Base-by-base conservation (phyloP, 2,888 invertebrate genomes). In the Vandiemenella viatica region DNA sequence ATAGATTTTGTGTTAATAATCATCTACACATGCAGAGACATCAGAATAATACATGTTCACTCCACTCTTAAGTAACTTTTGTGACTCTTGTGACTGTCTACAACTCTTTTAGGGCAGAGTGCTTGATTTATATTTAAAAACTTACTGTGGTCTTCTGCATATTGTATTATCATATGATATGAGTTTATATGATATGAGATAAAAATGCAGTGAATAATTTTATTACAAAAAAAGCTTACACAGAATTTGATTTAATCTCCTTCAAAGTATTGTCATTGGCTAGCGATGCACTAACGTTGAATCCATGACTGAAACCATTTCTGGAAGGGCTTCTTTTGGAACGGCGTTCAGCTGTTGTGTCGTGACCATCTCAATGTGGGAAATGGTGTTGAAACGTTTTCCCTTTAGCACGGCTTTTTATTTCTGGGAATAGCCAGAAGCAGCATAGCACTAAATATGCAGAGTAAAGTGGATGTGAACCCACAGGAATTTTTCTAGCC, bases 351-450 rank as follows among this genome's bases (percentile, higher is more conserved):
- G 49, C 44, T 54, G 47, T 22, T 55, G 42, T 5, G 23, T 50
- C 16, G 49, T 52, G 44, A 46, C 48, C 40, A 1, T 51, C 37
- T 55, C 51, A 53, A 53, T 54, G 43, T 48, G 46, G 38, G 50
- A 41, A 51, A 51, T 54, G 53, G 46, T 54, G 43, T 54, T 53
- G 49, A 55, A 52, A 54, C 18, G 49, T 53, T 45, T 46, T 38
- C 23, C 40, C 46, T 46, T 46, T 42, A 48, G 37, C 20, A 44
- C 40, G 20, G 32, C 44, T 47, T 38, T 51, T 51, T 23, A 51
- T n/a, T 51, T 51, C 49, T 45, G 43, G 26, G 41, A 51, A 49
- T 21, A 48, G 38, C 37, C 37, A 51, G 46, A 48, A 45, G 48
- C 49, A 21, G 17, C 37, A 48, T 43, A 40, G 37, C 10, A 15